Evolutionary conservation across 1,140 invertebrate genomes (phyloP).

Genomic region (Drosophila tani): DNA sequence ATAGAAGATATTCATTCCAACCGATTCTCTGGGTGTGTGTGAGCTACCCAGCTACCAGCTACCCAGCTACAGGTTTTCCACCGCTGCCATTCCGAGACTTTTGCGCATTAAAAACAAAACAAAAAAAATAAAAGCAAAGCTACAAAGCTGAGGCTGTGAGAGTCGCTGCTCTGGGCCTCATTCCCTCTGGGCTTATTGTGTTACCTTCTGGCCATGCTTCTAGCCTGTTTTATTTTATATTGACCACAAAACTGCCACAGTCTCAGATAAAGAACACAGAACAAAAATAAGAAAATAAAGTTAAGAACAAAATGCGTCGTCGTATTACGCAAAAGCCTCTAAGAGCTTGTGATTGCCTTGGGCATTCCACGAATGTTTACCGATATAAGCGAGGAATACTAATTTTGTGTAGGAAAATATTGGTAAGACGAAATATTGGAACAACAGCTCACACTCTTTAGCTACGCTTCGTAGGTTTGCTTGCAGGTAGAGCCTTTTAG

Average conservation of each 20-base stretch:
- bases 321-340: slow-evolving; percentile 58
- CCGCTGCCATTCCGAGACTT: slow-evolving; percentile 44
- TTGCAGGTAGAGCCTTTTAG: background rate
- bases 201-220: slow-evolving; percentile 70
- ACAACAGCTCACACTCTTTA: background rate
- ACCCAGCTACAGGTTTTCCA: slow-evolving; percentile 64
- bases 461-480: background rate
- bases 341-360: slow-evolving; percentile 32
- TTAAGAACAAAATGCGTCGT: slow-evolving; percentile 58
- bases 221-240: slow-evolving; percentile 67
- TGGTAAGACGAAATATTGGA: background rate
- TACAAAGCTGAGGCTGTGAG: slow-evolving; percentile 54
- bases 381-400: slow-evolving; percentile 22
- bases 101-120: slow-evolving; percentile 62
- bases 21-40: slow-evolving; percentile 20
- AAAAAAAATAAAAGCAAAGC: slow-evolving; percentile 3
- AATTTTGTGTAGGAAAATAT: slow-evolving; percentile 1
- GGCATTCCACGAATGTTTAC: slow-evolving; percentile 22
- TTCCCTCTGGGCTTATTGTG: slow-evolving; percentile 58
- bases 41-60: slow-evolving; percentile 21
- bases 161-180: slow-evolving; percentile 9
- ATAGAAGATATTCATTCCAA: slow-evolving; percentile 56
- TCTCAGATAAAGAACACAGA: slow-evolving; percentile 1
- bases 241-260: slow-evolving; percentile 59
- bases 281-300: slow-evolving; percentile 9